phyloP scores from a whole-genome alignment of 2,113 vertebrate species.

The Aptenodytes forsteri region DNA sequence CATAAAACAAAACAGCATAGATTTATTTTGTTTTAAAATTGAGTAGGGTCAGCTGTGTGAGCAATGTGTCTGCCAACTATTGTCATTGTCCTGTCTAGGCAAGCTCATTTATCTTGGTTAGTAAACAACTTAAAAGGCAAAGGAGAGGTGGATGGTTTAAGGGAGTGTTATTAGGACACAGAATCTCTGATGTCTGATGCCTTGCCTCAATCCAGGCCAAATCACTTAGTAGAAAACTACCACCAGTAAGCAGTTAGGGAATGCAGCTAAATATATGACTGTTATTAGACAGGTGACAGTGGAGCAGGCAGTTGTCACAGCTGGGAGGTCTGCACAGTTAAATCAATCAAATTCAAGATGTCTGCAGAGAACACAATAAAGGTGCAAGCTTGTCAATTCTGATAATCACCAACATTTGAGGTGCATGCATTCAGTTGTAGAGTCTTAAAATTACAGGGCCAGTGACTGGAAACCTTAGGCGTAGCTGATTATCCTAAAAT shows the following conservation, averaged over 20 bases:
- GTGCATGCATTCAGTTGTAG: background rate
- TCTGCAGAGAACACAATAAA: background rate
- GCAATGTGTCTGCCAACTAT: slow-evolving; percentile 32
- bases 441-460: background rate
- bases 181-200: background rate
- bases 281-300: background rate
- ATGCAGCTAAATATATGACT: background rate
- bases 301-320: background rate
- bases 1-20: slow-evolving; percentile 11
- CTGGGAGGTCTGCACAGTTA: background rate
- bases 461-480: background rate
- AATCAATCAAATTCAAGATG: background rate
- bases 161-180: slow-evolving; percentile 6
- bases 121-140: slow-evolving; percentile 44
- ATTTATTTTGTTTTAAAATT: slow-evolving; percentile 50
- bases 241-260: background rate
- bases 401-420: background rate
- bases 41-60: slow-evolving; percentile 29
- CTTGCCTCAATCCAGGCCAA: background rate
- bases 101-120: slow-evolving; percentile 59
- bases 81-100: slow-evolving; percentile 34
- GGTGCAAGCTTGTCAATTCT: background rate
- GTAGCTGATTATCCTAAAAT: background rate
- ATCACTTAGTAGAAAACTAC: background rate
- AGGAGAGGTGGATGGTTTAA: slow-evolving; percentile 26